Percentiles rank a stretch among this genome's conserved stretches.
phyloP scores from a whole-genome alignment of 2,797 vertebrate genomes.

The Rhinoraja longicauda region DNA sequence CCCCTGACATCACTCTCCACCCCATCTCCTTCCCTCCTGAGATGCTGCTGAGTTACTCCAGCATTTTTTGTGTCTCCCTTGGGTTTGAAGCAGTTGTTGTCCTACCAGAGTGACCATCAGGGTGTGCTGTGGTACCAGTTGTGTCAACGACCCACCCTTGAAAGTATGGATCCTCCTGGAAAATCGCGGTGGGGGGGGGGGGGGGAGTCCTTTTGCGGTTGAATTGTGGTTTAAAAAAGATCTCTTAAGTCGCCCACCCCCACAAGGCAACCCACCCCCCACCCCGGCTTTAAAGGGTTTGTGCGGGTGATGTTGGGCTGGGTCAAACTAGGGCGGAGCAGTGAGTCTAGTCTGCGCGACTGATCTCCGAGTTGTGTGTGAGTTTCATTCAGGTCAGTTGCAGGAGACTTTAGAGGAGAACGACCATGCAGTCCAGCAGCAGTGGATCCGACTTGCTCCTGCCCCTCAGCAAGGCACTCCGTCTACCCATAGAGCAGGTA shows the following conservation, averaged over 20 bases:
- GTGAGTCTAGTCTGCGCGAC: background rate
- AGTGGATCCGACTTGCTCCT: background rate
- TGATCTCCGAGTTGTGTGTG: background rate
- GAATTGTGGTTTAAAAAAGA: background rate
- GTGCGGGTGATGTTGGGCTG: background rate
- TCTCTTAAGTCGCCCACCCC: background rate
- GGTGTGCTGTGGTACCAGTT: background rate
- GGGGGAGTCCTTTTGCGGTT: background rate
- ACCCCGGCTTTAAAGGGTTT: background rate
- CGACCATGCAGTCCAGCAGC: too few species aligned
- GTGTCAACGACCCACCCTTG: background rate
- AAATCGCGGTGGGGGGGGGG: too few species aligned
- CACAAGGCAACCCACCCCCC: background rate
- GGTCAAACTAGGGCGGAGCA: background rate
- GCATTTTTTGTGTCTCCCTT: too few species aligned
- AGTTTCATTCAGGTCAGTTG: background rate
- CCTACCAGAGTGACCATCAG: too few species aligned
- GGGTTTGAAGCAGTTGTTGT: too few species aligned
- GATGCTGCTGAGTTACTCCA: too few species aligned
- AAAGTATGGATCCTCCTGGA: background rate
- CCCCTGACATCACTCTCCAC: too few species aligned
- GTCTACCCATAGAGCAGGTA: slow-evolving; percentile 30
- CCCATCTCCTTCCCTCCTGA: too few species aligned
- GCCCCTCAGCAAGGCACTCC: background rate
- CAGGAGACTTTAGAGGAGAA: background rate